phyloP scores from a whole-genome alignment of 2,113 vertebrate genomes.

The Talpa occidentalis region DNA sequence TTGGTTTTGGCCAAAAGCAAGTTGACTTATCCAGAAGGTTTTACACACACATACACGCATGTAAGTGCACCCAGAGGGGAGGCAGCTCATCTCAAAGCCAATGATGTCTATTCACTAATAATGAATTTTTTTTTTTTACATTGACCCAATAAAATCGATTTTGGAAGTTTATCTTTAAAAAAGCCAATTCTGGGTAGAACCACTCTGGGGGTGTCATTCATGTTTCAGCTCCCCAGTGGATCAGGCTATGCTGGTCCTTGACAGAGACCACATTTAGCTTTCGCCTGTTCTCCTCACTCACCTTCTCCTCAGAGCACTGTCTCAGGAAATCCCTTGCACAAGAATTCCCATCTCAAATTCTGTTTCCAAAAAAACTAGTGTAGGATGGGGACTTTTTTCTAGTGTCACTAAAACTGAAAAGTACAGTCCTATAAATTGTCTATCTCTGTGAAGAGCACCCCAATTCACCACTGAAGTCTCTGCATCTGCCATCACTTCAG shows the following conservation, averaged over 20 bases:
- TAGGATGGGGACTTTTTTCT: neutral
- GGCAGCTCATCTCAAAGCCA: neutral
- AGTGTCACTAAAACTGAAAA: neutral
- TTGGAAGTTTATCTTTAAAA: neutral
- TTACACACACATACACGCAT: neutral
- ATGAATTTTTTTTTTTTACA: neutral
- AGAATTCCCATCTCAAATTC: neutral
- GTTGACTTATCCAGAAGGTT: neutral
- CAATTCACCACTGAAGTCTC: too few species aligned
- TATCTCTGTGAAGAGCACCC: too few species aligned
- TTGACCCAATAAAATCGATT: too few species aligned
- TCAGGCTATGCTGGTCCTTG: neutral
- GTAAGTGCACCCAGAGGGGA: neutral
- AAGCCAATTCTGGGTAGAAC: neutral
- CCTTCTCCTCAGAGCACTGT: neutral
- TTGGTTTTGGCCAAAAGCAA: slow-evolving; percentile 50
- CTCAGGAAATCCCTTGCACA: neutral
- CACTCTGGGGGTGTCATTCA: neutral
- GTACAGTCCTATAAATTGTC: too few species aligned
- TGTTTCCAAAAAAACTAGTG: neutral
- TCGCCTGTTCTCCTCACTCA: neutral
- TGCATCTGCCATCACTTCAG: too few species aligned
- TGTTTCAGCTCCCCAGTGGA: neutral
- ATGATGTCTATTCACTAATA: neutral
- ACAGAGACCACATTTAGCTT: neutral